These are phyloP conservation scores for Drosophila lacertosa DNA, from an alignment of 1,140 invertebrate species.

Conservation along the genomic window DNA sequence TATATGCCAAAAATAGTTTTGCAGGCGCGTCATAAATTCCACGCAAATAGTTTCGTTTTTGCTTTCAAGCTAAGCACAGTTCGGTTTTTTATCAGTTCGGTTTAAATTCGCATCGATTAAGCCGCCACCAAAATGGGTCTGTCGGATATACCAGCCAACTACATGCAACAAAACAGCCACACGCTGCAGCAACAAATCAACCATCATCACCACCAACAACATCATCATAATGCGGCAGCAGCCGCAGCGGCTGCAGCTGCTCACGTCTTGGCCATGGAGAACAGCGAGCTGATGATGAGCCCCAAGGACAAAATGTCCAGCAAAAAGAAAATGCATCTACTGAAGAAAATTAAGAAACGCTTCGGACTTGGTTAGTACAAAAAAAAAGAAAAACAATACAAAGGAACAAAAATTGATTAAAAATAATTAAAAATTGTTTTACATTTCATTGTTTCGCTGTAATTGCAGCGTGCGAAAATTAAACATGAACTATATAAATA, in stretches of 20 bases:
- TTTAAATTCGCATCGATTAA: constrained; percentile 25
- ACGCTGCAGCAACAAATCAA: constrained; percentile 49
- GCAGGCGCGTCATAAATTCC: too few species aligned
- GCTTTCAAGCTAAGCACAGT: constrained; percentile 7
- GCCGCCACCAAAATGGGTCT: constrained; percentile 65
- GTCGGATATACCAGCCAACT: constrained; percentile 77
- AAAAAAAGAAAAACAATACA: neutral
- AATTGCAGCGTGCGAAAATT: constrained; percentile 70
- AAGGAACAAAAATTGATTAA: too few species aligned
- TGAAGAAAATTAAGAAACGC: constrained; percentile 85
- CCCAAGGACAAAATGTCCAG: constrained; percentile 79
- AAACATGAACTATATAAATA: constrained; percentile 62
- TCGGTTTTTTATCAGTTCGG: constrained; percentile 14
- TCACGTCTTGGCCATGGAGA: constrained; percentile 68
- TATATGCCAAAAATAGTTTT: constrained; percentile 36
- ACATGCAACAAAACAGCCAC: constrained; percentile 71
- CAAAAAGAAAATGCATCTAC: constrained; percentile 85
- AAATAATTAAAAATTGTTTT: constrained; percentile 3
- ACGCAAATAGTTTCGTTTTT: constrained; percentile 22
- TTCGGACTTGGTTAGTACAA: constrained; percentile 85
- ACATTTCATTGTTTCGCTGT: constrained; percentile 2
- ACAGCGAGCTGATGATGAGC: constrained; percentile 69
- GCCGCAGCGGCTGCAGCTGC: constrained; percentile 63
- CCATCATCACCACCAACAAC: constrained; percentile 48
- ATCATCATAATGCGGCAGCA: constrained; percentile 49